These are phyloP conservation scores for Centropus unirufus DNA, from an alignment of 2,113 vertebrate species.

Conservation along the genomic window DNA sequence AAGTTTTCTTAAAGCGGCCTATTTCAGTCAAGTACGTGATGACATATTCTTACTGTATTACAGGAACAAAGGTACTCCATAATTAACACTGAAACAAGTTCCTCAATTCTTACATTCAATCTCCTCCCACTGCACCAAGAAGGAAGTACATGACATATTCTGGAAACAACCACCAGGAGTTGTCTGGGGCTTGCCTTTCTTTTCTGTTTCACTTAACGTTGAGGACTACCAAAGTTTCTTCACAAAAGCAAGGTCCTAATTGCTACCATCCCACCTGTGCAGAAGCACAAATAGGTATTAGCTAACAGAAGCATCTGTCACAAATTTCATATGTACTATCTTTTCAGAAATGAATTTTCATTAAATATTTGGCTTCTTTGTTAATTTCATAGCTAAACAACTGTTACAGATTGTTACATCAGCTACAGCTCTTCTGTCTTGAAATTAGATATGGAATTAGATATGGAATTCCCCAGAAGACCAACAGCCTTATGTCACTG, in stretches of 20 bases:
- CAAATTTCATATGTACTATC: not conserved
- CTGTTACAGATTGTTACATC: not conserved
- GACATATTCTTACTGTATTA: not conserved
- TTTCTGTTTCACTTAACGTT: not conserved
- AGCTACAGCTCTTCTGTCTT: not conserved
- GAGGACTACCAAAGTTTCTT: not conserved
- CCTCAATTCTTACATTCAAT: not conserved
- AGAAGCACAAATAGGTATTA: not conserved
- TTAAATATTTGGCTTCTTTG: accelerated
- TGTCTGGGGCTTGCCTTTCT: not conserved
- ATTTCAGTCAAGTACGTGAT: not conserved
- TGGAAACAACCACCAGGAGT: not conserved
- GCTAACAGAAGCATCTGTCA: not conserved
- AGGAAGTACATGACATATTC: not conserved
- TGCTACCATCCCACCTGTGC: accelerated
- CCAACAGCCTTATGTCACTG: not conserved
- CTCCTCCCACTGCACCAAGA: not conserved
- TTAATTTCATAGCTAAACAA: not conserved
- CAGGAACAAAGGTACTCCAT: not conserved
- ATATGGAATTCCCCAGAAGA: not conserved
- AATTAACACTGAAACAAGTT: not conserved
- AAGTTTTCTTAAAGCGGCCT: not conserved
- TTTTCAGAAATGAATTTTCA: not conserved
- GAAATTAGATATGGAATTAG: not conserved
- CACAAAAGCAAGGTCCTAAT: not conserved